Evolutionary conservation across 1,140 invertebrate species (phyloP).

Genomic region (Rhopalosiphum maidis): DNA sequence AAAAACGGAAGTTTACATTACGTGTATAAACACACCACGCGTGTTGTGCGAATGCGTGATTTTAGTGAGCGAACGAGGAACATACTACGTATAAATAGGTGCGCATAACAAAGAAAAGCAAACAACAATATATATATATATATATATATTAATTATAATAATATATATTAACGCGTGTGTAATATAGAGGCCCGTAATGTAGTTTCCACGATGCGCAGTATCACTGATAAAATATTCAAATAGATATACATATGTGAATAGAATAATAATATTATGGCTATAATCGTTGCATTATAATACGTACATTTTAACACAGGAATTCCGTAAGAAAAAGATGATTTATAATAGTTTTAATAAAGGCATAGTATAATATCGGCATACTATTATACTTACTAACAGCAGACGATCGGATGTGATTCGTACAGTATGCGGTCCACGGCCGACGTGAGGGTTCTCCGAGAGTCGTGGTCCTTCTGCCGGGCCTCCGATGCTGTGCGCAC

Average conservation of each 20-base stretch:
- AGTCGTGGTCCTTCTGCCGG: conserved; percentile 7
- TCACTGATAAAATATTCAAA: background rate
- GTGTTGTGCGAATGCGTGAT: background rate
- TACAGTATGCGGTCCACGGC: background rate
- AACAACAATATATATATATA: background rate
- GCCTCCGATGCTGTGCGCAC: background rate
- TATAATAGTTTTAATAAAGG: background rate
- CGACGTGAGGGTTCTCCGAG: conserved; percentile 1
- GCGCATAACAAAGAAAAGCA: background rate
- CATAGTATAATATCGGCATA: background rate
- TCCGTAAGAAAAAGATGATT: background rate
- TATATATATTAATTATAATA: background rate
- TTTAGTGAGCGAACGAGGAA: background rate
- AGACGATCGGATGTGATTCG: background rate
- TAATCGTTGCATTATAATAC: background rate
- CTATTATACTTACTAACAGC: background rate
- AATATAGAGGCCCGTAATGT: background rate
- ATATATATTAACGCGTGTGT: background rate
- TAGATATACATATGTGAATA: background rate
- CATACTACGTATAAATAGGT: background rate
- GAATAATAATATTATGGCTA: background rate
- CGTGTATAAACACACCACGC: too few species aligned
- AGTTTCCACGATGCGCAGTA: background rate
- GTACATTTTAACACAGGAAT: background rate
- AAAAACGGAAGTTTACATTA: background rate